Base-by-base conservation (phyloP, 2,113 vertebrate genomes). In the Sinocyclocheilus anophthalmus region DNA sequence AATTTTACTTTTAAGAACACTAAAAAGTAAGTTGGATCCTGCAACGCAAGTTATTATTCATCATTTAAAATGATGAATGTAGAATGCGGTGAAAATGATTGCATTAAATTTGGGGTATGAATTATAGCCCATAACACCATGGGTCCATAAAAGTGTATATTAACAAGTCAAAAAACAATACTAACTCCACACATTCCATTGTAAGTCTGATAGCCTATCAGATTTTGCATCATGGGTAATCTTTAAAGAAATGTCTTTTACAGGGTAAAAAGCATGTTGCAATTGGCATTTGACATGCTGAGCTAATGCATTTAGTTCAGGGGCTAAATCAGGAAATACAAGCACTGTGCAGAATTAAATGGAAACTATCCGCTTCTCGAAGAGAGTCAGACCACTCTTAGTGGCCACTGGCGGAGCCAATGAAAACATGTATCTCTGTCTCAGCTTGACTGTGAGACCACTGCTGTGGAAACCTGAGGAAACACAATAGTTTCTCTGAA, bases 371-470 rank as follows among this genome's bases (percentile, higher is more conserved):
- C 50, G 84, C 30, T 33, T 33, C 50, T 3, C 45, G n/a, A 84
- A 78, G 48, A 78, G 55, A 85, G 57, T 81, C 79, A 83, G 48
- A 70, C 50, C 81, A 84, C 33, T 76, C 81, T 87, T 85, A 82
- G 67, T 67, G 82, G 81, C 87, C 81, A 87, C 50, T 76, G 87
- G 76, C 77, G 24, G 39, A 81, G 87, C 90, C 90, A 92, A 88
- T 86, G 65, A 88, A 90, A 92, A 91, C 86, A 90, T 70, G 70
- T 84, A 37, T 48, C 45, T 8, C 61, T 88, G 61, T 75, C 50
- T 86, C 79, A 39, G 81, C 88, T 93, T 92, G 88, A 83, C 90
- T 88, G 20, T 53, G 80, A 78, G 86, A 84, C 86, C 86, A 89
- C 87, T 87, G 84, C 88, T 90, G 85, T 37, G 86, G 87, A 83